A percentile compares a stretch with the other conserved stretches of the same genome.
Evolutionary conservation across 2,113 vertebrate genomes (phyloP).

Genomic region (Heptranchias perlo): DNA sequence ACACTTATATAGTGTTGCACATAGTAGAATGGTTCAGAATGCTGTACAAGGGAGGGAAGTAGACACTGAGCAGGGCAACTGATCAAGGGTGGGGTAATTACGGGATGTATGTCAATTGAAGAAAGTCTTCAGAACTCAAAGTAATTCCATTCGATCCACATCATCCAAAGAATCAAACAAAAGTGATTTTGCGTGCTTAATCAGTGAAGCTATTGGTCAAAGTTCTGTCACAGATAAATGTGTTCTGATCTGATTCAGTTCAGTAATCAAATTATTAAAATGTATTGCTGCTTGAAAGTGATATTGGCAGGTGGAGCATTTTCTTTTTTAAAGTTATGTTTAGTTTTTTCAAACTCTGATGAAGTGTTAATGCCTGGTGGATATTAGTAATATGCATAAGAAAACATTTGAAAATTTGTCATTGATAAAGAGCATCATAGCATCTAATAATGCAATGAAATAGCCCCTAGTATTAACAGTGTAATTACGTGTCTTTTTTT

Average conservation of each 20-base stretch:
- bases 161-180: neutral
- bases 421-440: neutral
- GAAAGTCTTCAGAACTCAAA: neutral
- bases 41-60: too few relatives aligned
- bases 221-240: neutral
- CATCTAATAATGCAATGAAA: neutral
- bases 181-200: neutral
- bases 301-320: neutral
- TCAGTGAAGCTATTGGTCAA: neutral
- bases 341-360: neutral
- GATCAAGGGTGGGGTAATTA: neutral
- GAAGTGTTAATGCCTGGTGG: neutral
- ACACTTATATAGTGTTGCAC: neutral
- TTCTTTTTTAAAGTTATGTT: neutral
- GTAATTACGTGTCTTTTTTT: neutral
- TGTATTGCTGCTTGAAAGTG: neutral
- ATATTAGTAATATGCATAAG: neutral
- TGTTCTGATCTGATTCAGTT: neutral
- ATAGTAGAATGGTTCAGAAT: neutral
- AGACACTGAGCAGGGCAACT: neutral
- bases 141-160: neutral
- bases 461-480: neutral
- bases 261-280: neutral
- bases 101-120: neutral
- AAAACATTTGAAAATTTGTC: neutral